These are phyloP conservation scores for Drosophila carrolli DNA, from an alignment of 1,140 invertebrate species.

Conservation along the genomic window DNA sequence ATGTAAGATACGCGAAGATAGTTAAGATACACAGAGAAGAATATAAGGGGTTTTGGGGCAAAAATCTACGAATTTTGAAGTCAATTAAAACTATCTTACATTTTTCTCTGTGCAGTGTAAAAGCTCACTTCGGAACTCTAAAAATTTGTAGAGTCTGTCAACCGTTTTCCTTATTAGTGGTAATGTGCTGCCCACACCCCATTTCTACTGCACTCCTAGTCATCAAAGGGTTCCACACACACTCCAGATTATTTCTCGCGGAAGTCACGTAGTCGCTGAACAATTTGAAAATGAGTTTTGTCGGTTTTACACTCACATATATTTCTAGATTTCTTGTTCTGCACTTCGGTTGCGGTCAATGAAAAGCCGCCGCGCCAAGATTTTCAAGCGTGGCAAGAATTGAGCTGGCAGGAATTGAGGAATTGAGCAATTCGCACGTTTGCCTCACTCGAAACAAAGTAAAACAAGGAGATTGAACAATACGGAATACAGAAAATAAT, in stretches of 20 bases:
- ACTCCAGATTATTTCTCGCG: constrained; percentile 71
- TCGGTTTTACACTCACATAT: constrained; percentile 69
- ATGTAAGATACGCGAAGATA: background rate
- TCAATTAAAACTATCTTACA: too few relatives aligned
- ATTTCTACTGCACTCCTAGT: constrained; percentile 26
- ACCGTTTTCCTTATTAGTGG: constrained; percentile 46
- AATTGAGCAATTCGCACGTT: constrained; percentile 81
- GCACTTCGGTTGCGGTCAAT: constrained; percentile 71
- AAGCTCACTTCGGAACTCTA: constrained; percentile 1
- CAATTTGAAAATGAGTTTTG: constrained; percentile 83
- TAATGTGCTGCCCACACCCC: constrained; percentile 6
- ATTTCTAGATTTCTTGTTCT: constrained; percentile 61
- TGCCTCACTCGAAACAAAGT: constrained; percentile 71
- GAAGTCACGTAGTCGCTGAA: constrained; percentile 77
- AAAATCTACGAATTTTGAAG: too few relatives aligned
- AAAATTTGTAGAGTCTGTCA: constrained; percentile 18
- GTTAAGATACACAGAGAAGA: background rate
- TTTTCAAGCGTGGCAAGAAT: constrained; percentile 46
- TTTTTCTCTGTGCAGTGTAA: too few relatives aligned
- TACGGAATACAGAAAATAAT: constrained; percentile 54
- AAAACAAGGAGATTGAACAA: constrained; percentile 69
- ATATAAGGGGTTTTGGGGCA: too few relatives aligned
- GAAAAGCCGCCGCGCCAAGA: constrained; percentile 63
- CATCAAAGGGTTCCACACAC: constrained; percentile 42
- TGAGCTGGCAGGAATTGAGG: constrained; percentile 50